Evolutionary conservation across 2,888 invertebrate genomes (phyloP).

Genomic region (Teinopalpus imperialis): DNA sequence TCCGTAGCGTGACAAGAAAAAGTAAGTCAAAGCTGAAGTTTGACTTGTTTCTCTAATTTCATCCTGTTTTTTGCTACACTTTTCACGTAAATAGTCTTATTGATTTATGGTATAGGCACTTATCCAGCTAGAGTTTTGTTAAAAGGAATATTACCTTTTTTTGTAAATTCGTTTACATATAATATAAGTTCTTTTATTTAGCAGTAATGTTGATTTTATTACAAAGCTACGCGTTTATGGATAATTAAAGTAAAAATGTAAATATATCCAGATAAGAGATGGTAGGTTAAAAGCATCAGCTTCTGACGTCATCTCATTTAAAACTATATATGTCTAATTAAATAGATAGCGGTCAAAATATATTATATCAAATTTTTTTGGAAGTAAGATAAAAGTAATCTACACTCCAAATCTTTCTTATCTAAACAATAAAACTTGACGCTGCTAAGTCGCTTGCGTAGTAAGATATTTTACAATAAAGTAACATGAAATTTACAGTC

Average conservation of each 20-base stretch:
- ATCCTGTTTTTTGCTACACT: slow-evolving; percentile 60
- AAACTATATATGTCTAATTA: slow-evolving; percentile 18
- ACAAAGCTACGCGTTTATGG: slow-evolving; percentile 12
- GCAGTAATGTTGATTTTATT: slow-evolving; percentile 25
- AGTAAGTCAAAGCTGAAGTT: slow-evolving; percentile 69
- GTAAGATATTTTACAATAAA: neutral
- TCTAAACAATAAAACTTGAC: slow-evolving; percentile 1
- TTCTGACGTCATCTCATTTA: slow-evolving; percentile 6
- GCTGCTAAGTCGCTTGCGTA: neutral
- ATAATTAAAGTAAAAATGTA: slow-evolving; percentile 19
- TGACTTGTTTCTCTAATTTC: slow-evolving; percentile 72
- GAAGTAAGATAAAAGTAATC: slow-evolving; percentile 11
- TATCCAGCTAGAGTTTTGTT: too few species aligned
- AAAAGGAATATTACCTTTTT: neutral
- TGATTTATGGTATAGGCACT: slow-evolving; percentile 50
- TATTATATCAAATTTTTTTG: slow-evolving; percentile 16
- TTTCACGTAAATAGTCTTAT: slow-evolving; percentile 59
- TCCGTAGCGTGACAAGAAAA: slow-evolving; percentile 62
- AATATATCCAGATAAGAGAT: slow-evolving; percentile 17
- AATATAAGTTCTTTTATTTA: neutral
- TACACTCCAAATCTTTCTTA: slow-evolving; percentile 8
- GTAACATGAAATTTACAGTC: slow-evolving; percentile 4
- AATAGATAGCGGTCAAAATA: slow-evolving; percentile 18
- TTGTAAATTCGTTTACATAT: neutral
- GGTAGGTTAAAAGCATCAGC: slow-evolving; percentile 4